Evolutionary conservation across 1,140 invertebrate species (phyloP).

Genomic region (Drosophila tani): DNA sequence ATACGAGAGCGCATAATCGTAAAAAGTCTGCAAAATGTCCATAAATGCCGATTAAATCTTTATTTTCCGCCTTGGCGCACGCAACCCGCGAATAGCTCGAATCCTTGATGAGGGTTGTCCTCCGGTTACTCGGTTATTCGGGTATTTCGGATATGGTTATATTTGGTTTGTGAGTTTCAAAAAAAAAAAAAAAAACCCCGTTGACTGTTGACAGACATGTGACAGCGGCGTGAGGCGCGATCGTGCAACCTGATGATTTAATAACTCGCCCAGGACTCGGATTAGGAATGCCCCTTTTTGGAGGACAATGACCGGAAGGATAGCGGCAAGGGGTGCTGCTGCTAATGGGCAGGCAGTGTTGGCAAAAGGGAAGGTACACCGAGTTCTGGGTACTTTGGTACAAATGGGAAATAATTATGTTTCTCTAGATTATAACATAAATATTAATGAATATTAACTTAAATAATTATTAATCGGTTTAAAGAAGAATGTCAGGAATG

Average conservation of each 20-base stretch:
- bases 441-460: too few relatives aligned
- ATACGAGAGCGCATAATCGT: conserved; percentile 49
- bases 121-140: neutral
- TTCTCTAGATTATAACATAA: too few relatives aligned
- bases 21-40: conserved; percentile 54
- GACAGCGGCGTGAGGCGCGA: conserved; percentile 57
- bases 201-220: conserved; percentile 78
- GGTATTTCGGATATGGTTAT: conserved; percentile 28
- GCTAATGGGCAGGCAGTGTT: conserved; percentile 7
- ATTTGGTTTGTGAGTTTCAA: conserved; percentile 58
- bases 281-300: conserved; percentile 40
- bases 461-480: too few relatives aligned
- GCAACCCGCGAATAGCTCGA: conserved; percentile 20
- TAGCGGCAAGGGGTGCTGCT: conserved; percentile 2
- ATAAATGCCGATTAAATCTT: conserved; percentile 81
- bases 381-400: neutral
- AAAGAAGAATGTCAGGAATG: too few relatives aligned
- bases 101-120: conserved; percentile 22
- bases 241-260: conserved; percentile 81
- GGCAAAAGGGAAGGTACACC: neutral
- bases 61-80: conserved; percentile 74
- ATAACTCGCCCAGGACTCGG: conserved; percentile 60
- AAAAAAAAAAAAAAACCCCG: too few relatives aligned
- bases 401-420: neutral
- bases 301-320: conserved; percentile 41